A percentile compares a stretch with the other conserved stretches of the same genome.
Conservation (phyloP, 1,140 invertebrate genomes). For the Megalopta genalis region DNA sequence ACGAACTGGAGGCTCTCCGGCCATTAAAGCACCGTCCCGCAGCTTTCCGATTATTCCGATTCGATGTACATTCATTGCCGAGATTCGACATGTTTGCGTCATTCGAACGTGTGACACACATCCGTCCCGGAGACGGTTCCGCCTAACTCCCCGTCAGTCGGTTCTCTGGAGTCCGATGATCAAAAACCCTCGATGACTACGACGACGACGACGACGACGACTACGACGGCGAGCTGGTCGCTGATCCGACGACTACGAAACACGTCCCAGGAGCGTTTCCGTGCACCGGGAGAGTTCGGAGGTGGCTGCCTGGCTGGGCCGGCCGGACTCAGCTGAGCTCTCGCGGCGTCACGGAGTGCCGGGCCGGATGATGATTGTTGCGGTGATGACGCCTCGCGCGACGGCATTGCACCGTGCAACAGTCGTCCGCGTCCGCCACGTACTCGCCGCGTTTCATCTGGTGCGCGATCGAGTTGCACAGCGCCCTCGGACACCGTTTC, state of each 20-base stretch:
- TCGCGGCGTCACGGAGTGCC: slow-evolving; percentile 65
- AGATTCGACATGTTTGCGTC: too few relatives aligned
- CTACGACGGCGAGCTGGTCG: background rate
- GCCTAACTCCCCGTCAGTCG: background rate
- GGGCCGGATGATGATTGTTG: slow-evolving; percentile 71
- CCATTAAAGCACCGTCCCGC: background rate
- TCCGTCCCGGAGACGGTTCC: background rate
- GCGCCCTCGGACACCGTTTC: slow-evolving; percentile 88
- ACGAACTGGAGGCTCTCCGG: background rate
- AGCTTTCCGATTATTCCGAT: background rate
- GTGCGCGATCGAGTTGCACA: slow-evolving; percentile 81
- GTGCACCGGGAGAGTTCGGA: slow-evolving; percentile 32
- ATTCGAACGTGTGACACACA: too few relatives aligned
- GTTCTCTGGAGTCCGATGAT: background rate
- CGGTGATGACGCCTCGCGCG: slow-evolving; percentile 79
- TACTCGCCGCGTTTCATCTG: slow-evolving; percentile 75
- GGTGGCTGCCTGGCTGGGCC: slow-evolving; percentile 19
- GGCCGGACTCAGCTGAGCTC: slow-evolving; percentile 68
- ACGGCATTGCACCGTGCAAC: slow-evolving; percentile 80
- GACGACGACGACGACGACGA: slow-evolving; percentile 15
- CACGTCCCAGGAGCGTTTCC: slow-evolving; percentile 32
- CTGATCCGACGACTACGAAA: slow-evolving; percentile 18
- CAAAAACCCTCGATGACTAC: background rate
- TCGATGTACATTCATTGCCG: background rate
- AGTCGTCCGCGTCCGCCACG: slow-evolving; percentile 78